Evolutionary conservation across 2,113 vertebrate genomes (phyloP), one percentile per base, ranked within the genome.

Genomic region (Sarotherodon lohbergeri): DNA sequence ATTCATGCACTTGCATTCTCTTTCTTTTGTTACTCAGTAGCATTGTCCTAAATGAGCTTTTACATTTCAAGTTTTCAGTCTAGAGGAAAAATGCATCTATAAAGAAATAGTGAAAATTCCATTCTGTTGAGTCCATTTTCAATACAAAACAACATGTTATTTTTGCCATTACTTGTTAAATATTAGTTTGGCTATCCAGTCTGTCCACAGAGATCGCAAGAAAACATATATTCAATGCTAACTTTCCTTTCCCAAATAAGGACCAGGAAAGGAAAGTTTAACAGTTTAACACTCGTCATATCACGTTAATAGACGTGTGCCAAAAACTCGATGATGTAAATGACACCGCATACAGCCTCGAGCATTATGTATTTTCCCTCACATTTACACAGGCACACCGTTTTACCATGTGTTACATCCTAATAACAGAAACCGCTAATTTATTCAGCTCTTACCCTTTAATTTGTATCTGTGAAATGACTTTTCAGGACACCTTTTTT

Each of bases 231-330:
- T 46, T 46, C 41, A 2, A 12, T 29, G 34, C 27, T 63, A 55
- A 56, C 39, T 32, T 27, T 27, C 27, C 13, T 61, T 39, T 8
- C 16, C 3, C 4, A 83, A 83, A 71, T 9, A 78, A 57, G 24
- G 3, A 81, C 29, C 83, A 87, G 80, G 85, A 92, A 90, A 85
- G 85, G 22, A 92, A 82, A 89, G 61, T 89, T 86, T 76, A 89
- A 55, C 85, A 82, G 24, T 79, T 63, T 87, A 87, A 89, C 88
- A 88, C 50, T 32, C 4, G 63, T 52, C 56, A 54, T 79, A 43
- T 81, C 68, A 86, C 8, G 3, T 41, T 73, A 85, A 22, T 56
- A 85, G 12, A 19, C 16, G 84, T 17, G 56, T 88, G 86, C 36
- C 41, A 83, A 68, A 73, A 63, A 83, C 36, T 39, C 63, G 79